These are phyloP conservation scores for Cottus gobio DNA, from an alignment of 2,113 vertebrate species.

Conservation along the genomic window DNA sequence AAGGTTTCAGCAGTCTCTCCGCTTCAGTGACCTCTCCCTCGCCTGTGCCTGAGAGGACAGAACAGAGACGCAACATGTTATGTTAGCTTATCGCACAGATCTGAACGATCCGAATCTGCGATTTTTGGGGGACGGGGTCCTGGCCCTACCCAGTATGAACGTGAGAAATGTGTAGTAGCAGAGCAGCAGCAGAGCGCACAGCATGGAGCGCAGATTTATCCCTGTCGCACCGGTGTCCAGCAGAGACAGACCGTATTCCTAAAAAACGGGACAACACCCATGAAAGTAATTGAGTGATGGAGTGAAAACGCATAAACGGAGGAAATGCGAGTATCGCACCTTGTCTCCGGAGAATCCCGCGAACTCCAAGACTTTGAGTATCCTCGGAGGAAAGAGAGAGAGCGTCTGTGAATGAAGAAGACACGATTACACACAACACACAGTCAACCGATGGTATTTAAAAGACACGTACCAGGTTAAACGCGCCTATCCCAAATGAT, in stretches of 20 bases:
- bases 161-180: slow-evolving; percentile 88
- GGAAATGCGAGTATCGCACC: slow-evolving; percentile 45
- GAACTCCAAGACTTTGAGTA: slow-evolving; percentile 86
- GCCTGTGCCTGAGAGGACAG: slow-evolving; percentile 78
- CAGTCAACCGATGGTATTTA: neutral
- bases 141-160: slow-evolving; percentile 83
- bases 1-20: slow-evolving; percentile 83
- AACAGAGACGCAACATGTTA: neutral
- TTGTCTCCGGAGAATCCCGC: slow-evolving; percentile 89
- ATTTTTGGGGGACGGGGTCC: neutral
- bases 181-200: slow-evolving; percentile 85
- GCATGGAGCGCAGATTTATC: slow-evolving; percentile 86
- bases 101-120: neutral
- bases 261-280: slow-evolving; percentile 24
- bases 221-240: slow-evolving; percentile 78
- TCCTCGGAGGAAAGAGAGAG: slow-evolving; percentile 85
- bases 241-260: slow-evolving; percentile 86
- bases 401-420: slow-evolving; percentile 79
- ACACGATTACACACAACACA: neutral
- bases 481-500: slow-evolving; percentile 85
- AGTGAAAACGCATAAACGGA: neutral
- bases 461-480: slow-evolving; percentile 83
- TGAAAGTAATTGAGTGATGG: neutral
- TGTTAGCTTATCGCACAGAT: too few species aligned
- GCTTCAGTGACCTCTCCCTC: slow-evolving; percentile 85